These are phyloP conservation scores for Lepidurus apus DNA, from an alignment of 1,140 invertebrate species.

Conservation along the genomic window DNA sequence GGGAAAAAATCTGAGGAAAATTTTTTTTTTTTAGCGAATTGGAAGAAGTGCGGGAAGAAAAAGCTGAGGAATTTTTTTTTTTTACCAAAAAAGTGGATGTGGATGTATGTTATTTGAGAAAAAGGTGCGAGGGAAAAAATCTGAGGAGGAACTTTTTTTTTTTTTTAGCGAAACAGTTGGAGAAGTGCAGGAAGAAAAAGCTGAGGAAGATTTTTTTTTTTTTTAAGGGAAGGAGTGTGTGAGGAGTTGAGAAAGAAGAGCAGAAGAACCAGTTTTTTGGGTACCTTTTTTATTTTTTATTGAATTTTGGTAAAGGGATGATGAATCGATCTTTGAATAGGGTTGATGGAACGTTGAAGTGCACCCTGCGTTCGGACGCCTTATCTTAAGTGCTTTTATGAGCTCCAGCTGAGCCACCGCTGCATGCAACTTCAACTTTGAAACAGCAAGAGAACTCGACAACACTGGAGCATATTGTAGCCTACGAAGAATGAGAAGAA, in stretches of 20 bases:
- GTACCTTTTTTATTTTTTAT: neutral
- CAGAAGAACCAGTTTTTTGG: neutral
- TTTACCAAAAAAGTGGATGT: no score
- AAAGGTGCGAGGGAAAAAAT: no score
- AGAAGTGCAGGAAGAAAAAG: no score
- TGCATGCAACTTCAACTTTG: conserved; percentile 18
- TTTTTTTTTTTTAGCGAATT: no score
- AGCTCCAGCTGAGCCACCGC: conserved; percentile 8
- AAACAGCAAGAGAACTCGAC: neutral
- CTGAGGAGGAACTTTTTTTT: no score
- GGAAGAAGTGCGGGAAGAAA: no score
- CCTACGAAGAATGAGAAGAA: neutral
- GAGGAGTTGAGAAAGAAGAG: neutral
- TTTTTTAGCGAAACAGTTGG: no score
- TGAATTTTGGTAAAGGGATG: neutral
- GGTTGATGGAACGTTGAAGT: conserved; percentile 10
- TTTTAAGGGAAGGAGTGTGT: neutral
- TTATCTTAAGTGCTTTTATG: conserved; percentile 19
- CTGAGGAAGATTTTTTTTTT: neutral
- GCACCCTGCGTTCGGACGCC: conserved; percentile 7
- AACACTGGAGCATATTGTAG: neutral
- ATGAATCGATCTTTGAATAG: conserved; percentile 19
- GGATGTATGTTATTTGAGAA: no score
- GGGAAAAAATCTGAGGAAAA: no score
- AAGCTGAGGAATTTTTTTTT: no score